Percentiles rank a stretch among this genome's conserved stretches.
Evolutionary conservation across 2,797 vertebrate species (phyloP).

Genomic region (Vireo griseus): DNA sequence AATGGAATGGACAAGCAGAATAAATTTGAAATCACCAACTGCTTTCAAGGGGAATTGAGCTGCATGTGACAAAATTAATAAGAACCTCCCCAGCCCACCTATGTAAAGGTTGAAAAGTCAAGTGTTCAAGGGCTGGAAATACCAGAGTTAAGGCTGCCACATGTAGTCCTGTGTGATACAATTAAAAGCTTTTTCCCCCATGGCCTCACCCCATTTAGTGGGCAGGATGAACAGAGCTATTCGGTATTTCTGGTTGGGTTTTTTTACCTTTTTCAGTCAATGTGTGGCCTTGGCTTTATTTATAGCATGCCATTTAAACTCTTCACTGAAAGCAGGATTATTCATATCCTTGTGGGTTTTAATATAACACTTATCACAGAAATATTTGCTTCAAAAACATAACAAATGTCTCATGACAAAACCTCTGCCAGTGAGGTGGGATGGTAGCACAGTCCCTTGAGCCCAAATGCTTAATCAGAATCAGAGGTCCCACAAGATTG

Average conservation of each 20-base stretch:
- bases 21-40: not conserved
- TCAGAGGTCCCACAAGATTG: conserved; percentile 37
- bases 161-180: not conserved
- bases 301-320: conserved; percentile 38
- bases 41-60: not conserved
- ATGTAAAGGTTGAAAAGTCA: not conserved
- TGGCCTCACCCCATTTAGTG: not conserved
- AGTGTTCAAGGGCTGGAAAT: not conserved
- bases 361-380: conserved; percentile 54
- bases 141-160: not conserved
- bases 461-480: conserved; percentile 35
- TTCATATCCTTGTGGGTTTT: conserved; percentile 59
- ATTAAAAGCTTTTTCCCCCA: conserved; percentile 9
- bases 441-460: not conserved
- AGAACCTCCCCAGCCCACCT: not conserved
- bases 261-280: conserved; percentile 7
- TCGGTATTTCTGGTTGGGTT: not conserved
- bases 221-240: conserved; percentile 35
- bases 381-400: conserved; percentile 52
- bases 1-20: not conserved
- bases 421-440: conserved; percentile 32
- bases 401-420: conserved; percentile 50
- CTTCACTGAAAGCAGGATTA: conserved; percentile 42
- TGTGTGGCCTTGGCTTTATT: conserved; percentile 65
- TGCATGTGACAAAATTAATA: not conserved